Evolutionary conservation across 1,140 invertebrate species (phyloP), one percentile per base, ranked within the genome.

Genomic region (Calycopis cecrops): DNA sequence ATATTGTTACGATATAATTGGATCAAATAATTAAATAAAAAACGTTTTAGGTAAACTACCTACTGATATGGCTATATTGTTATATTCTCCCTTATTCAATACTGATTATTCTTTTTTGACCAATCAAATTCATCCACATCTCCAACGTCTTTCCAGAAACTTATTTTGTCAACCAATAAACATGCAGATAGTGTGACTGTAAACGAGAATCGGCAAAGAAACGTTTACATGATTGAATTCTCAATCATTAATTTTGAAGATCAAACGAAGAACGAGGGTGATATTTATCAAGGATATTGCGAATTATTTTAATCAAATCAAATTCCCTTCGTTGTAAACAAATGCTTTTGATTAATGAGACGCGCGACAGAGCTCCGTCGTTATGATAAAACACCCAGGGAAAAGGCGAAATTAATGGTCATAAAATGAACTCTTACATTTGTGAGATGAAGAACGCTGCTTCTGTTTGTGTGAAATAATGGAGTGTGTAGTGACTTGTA

Each of bases 241-340:
- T 79, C 76, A 65, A 79, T 77, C 84, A 87, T 87, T 87, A 87
- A 85, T 87, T 87, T 84, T 60, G 69, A 80, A 81, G 84, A 87
- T 87, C 84, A 87, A 87, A 87, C 83, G 81, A 64, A 87, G 83
- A 86, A 73, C 75, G 79, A 79, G 84, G 81, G 84, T 84, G 84
- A 87, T 87, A 87, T 85, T 85, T 87, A 87, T 87, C 81, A 87
- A 87, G 81, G 84, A 87, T 87, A 87, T 87, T 87, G 84, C 81
- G 81, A 81, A 87, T 84, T 87, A 87, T 85, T 87, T 87, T 87
- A 87, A 87, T 87, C 84, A 87, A 87, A 85, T 87, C 80, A 87
- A 87, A 87, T 82, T 85, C 80, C 79, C 81, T 84, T 77, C 81
- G 76, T 85, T 87, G 84, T 87, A 87, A 87, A 87, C 84, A 87